These are phyloP conservation scores for Smittia aterrima DNA, from an alignment of 2,888 invertebrate genomes.

Conservation along the genomic window DNA sequence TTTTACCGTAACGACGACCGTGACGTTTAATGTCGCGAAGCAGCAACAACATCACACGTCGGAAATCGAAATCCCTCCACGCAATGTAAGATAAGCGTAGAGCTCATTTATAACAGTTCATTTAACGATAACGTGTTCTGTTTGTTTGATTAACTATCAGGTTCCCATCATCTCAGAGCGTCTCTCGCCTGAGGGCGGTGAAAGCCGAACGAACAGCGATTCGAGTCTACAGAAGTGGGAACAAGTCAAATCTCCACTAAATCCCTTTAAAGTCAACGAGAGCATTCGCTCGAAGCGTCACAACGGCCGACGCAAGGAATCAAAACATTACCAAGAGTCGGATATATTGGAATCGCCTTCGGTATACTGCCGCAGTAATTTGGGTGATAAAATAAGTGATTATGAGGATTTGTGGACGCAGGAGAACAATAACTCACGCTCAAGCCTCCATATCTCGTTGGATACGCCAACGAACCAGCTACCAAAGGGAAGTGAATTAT, in stretches of 20 bases:
- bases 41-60: conserved; percentile 37
- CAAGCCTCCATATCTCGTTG: conserved; percentile 16
- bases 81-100: conserved; percentile 4
- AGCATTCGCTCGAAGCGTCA: conserved; percentile 56
- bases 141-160: conserved; percentile 2
- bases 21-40: conserved; percentile 68
- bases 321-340: conserved; percentile 75
- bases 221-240: conserved; percentile 50
- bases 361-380: conserved; percentile 73
- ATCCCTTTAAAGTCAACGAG: conserved; percentile 48
- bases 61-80: conserved; percentile 38
- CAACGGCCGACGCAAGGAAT: conserved; percentile 61
- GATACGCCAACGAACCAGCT: not conserved
- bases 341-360: conserved; percentile 81
- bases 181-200: conserved; percentile 65
- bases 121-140: not conserved
- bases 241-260: conserved; percentile 5
- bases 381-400: conserved; percentile 90
- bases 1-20: conserved; percentile 82
- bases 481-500: conserved; percentile 7
- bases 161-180: conserved; percentile 60
- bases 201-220: conserved; percentile 50
- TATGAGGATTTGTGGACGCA: conserved; percentile 93
- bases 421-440: conserved; percentile 49
- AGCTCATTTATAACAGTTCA: not conserved